These are phyloP conservation scores for Orestias chungarensis DNA, from an alignment of 2,797 vertebrate species.

Conservation along the genomic window DNA sequence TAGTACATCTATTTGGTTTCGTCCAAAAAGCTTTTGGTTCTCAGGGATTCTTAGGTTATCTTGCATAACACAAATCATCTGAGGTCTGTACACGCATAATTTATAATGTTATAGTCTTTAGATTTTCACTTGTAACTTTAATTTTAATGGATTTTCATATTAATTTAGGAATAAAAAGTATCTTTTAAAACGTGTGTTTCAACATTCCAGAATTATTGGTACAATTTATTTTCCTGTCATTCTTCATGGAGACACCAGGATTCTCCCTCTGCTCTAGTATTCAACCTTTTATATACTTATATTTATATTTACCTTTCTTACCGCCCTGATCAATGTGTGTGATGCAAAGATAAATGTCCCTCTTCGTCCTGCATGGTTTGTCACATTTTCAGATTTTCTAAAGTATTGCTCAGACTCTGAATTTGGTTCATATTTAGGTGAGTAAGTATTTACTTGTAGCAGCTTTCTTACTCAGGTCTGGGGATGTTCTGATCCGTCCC, in stretches of 20 bases:
- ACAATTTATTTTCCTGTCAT: background rate
- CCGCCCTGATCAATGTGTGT: background rate
- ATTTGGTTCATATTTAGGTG: background rate
- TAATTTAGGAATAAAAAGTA: background rate
- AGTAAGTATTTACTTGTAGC: background rate
- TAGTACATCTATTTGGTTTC: background rate
- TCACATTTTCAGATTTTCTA: background rate
- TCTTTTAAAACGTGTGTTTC: background rate
- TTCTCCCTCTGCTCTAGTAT: background rate
- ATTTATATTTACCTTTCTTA: background rate
- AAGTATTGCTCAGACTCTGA: no score
- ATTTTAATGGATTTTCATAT: background rate
- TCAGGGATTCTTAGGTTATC: background rate
- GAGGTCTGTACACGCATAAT: background rate
- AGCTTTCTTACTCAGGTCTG: background rate
- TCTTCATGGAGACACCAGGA: background rate
- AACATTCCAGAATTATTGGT: background rate
- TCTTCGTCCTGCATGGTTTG: background rate
- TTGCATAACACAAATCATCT: background rate
- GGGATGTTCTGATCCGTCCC: background rate
- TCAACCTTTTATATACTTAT: background rate
- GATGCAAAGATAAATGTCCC: background rate
- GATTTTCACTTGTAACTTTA: background rate
- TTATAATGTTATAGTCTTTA: no score
- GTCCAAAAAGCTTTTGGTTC: constrained; percentile 1